Percentiles rank a stretch among this genome's conserved stretches.
Evolutionary conservation across 2,797 vertebrate genomes (phyloP).

Genomic region (Notoglanidium macrostoma): DNA sequence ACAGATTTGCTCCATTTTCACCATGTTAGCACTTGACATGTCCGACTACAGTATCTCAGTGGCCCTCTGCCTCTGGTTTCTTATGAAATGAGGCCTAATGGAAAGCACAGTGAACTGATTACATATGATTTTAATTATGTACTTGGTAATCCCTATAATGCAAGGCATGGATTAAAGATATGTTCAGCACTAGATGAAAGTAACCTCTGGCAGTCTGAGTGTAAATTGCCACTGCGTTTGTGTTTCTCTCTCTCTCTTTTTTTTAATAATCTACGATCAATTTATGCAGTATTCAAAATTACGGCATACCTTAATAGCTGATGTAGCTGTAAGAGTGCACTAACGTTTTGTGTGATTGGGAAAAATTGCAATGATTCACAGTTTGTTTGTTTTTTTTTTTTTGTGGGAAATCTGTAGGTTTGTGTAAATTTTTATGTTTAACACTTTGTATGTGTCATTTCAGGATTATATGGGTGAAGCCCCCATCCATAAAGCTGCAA

Average conservation of each 20-base stretch:
- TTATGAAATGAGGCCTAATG: not conserved
- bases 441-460: slow-evolving; percentile 7
- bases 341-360: not conserved
- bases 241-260: not conserved
- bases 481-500: slow-evolving; percentile 94
- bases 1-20: not conserved
- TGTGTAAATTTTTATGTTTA: not conserved
- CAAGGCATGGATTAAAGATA: not conserved
- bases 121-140: not conserved
- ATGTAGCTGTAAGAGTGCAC: not conserved
- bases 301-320: not conserved
- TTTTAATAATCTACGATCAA: not conserved
- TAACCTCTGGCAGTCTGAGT: not conserved
- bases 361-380: not conserved
- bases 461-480: slow-evolving; percentile 96
- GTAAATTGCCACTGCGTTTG: not conserved
- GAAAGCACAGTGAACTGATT: slow-evolving; percentile 5
- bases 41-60: not conserved
- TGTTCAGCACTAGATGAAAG: not conserved
- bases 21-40: too few relatives aligned
- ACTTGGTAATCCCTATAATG: too few relatives aligned
- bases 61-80: not conserved
- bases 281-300: not conserved
- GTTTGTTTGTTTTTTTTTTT: not conserved
- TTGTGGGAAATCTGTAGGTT: not conserved